Base-by-base conservation (phyloP, 2,888 invertebrate species). In the Drosophila kambysellisi region DNA sequence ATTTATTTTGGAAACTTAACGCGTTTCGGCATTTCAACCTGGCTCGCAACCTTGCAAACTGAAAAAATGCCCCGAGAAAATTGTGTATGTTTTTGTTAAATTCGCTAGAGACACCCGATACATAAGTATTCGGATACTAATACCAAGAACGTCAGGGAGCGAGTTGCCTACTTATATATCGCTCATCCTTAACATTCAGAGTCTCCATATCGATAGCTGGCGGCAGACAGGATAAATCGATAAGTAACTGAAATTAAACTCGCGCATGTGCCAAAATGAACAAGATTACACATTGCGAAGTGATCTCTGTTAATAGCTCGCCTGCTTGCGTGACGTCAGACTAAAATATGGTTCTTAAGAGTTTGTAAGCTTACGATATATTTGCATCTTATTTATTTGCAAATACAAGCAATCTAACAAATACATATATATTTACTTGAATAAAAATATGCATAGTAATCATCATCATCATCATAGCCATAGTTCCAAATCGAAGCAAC, bases 331-430 rank as follows among this genome's bases (percentile, higher is more conserved):
- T 46, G 46, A 46, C 46, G 46, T 12, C 20, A 12, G 46, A 12
- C 20, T 7, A 46, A 46, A 46, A 4, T 4, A 12, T 12, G 7
- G 7, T 20, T 46, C 17, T 12, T 12, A 46, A 20, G 43, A 41
- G n/a, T 41, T 41, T 41, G 0, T 9, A 71, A 74, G 60, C 59
- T 39, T 71, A 71, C 53, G 68, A 76, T 62, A 53, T 57, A 53
- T 29, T 60, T 61, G 12, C 17, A 20, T 41, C 8, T 46, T 48
- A 4, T 54, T 48, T 52, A 48, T 35, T 59, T 75, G 30, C 17
- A 58, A n/a, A 11, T n/a, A 2, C 4, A n/a, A 41, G 41, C 9
- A 41, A 41, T 9, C 9, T n/a, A 9, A 41, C 39, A n/a, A n/a
- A 6, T 17, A 7, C 8, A 39, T 8, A 7, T 17, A 39, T 8